Base-by-base conservation (phyloP, 2,888 invertebrate species). In the Trilocha varians region DNA sequence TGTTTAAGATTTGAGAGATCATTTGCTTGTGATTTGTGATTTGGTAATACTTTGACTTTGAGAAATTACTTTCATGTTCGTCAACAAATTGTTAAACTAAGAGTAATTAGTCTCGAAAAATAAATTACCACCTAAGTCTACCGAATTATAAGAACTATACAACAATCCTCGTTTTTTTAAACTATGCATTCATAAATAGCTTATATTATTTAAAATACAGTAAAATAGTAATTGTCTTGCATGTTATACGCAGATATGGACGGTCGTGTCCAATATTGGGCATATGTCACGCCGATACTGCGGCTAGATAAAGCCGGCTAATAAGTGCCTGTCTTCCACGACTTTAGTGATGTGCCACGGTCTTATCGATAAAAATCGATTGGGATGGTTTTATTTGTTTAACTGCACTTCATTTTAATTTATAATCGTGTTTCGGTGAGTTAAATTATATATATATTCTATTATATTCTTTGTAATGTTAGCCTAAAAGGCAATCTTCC, bases 281-380 rank as follows among this genome's bases (percentile, higher is more conserved):
- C 84, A 83, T 83, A 84, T 85, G 84, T 83, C 83, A 80, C 76
- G 54, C 63, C 74, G 80, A 82, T 83, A 80, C 75, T 65, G 62
- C 53, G 63, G 58, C 55, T 75, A 80, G 83, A 82, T 84, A 84
- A 83, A 82, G 74, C 71, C 73, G 57, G 60, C 75, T 84, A 84
- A 85, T 85, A 83, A 83, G 83, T 77, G 82, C 74, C 74, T 85
- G 79, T 85, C 83, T 84, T 83, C 78, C 69, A 66, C 65, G 59
- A 57, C 50, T 52, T 45, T 25, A 25, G 25, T 25, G 25, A 6
- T 25, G 25, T 11, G 17, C 18, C 9, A 33, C 13, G 37, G 11
- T 14, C 8, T 3, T 43, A 36, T 36, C 17, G 39, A 43, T 43
- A 32, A 17, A 25, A n/a, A n/a, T n/a, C n/a, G n/a, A n/a, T n/a